Base-by-base conservation (phyloP, 1,140 invertebrate species). In the Drosophila kurseongensis region DNA sequence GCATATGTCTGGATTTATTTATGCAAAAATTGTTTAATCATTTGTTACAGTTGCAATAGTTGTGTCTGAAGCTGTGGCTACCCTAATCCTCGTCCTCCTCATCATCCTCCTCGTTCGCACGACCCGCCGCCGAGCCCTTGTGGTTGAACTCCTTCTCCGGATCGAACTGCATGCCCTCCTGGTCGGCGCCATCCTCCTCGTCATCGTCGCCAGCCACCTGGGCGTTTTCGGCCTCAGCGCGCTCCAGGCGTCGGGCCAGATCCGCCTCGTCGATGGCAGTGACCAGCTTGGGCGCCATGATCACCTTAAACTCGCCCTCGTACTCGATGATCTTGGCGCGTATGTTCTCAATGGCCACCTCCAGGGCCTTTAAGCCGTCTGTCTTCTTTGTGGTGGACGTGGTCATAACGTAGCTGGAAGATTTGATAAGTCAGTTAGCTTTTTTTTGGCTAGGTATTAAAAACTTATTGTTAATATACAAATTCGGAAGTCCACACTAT, bases 271-370 rank as follows among this genome's bases (percentile, higher is more conserved):
- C 99, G 10, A 97, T 96, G 52, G 99, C 98, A 23, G 99, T 99
- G 8, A 99, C 98, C 52, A 99, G 98, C 95, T 99, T 99, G 45
- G 98, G 98, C 97, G 97, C 96, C 96, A 98, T 98, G 93, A 98
- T 96, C 68, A 99, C 95, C 86, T 97, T 97, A 91, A 99, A 99
- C 50, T 97, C 97, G 71, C 99, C 99, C 50, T 97, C 97, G 10
- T 95, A 94, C 40, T 95, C 94, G 60, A 94, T 95, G 63, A 99
- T 99, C 75, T 95, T 96, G 66, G 95, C 94, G 91, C 97, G 95
- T 55, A 99, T 98, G 78, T 95, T 95, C 68, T 97, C 96, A 62
- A 99, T 97, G 14, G 98, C 98, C 88, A 96, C 95, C 86, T 98
- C 96, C 36, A 99, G 93, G 12, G 96, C 95, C 93, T 96, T 97